Base-by-base conservation (phyloP, 2,888 invertebrate species). In the Pseudoips prasinana region DNA sequence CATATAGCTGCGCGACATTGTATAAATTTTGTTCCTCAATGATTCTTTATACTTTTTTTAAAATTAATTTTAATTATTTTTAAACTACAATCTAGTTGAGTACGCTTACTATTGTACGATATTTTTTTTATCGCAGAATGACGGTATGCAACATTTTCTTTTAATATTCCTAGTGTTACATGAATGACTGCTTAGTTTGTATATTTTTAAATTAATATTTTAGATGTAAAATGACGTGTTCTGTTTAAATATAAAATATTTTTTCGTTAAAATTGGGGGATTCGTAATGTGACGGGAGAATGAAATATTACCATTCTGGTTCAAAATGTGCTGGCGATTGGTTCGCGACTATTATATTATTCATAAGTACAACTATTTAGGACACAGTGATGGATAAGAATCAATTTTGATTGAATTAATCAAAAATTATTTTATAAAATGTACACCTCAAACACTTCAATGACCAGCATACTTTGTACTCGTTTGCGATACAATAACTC, bases 161-260 rank as follows among this genome's bases (percentile, higher is more conserved):
- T 50, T 20, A 55, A 61, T 71, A 76, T 73, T 73, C 68, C 69
- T 84, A 85, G 82, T 73, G 77, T 83, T 84, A 83, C 69, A 67
- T 70, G 81, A 84, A 85, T 80, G 87, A 87, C 87, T 87, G 87
- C 86, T 82, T 87, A 87, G 87, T 86, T 85, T 79, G 71, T 86
- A 87, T 77, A 76, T 72, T 77, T 73, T 74, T 73, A 73, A 76
- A 76, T 77, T 74, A 78, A 75, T 76, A 67, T 59, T 72, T 69
- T 64, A 73, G 63, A 64, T 70, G 20, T 58, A 55, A 67, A 62
- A 57, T 63, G 64, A 76, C 66, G 73, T 72, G 74, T 77, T 77
- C 73, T 70, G 73, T 78, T 76, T 56, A 63, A 69, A 69, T 64
- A 66, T 51, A 54, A 50, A 63, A 62, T 73, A 64, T 68, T 63